These are phyloP conservation scores for Microtus richardsoni DNA, from an alignment of 2,113 vertebrate genomes.

Conservation along the genomic window DNA sequence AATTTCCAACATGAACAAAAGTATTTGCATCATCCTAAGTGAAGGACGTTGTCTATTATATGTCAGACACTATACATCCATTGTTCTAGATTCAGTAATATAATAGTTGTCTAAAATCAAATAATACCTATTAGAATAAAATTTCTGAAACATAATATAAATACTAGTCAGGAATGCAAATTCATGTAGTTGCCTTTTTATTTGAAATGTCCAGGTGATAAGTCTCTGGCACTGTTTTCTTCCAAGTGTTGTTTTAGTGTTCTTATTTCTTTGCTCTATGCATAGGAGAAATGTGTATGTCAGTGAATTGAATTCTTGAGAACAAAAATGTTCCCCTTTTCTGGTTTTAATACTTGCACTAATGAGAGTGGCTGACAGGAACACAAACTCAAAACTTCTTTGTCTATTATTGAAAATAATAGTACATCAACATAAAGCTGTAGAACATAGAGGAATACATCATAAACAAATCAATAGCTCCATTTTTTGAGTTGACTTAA, in stretches of 20 bases:
- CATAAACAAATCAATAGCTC: neutral
- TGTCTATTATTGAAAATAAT: slow-evolving; percentile 15
- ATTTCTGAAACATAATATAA: neutral
- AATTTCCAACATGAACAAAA: slow-evolving; percentile 4
- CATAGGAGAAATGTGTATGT: neutral
- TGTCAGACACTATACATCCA: neutral
- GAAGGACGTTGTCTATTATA: neutral
- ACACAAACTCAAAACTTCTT: neutral
- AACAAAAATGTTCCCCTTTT: neutral
- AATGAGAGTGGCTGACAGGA: neutral
- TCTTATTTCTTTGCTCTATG: neutral
- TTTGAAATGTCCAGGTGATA: neutral
- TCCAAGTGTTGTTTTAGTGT: neutral
- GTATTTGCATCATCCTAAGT: neutral
- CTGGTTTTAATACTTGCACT: neutral
- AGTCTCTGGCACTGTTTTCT: neutral
- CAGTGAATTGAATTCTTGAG: neutral
- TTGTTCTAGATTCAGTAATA: neutral
- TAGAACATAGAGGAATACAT: neutral
- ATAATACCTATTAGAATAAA: neutral
- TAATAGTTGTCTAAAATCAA: neutral
- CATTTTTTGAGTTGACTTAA: neutral
- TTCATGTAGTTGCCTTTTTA: neutral
- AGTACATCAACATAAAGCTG: neutral
- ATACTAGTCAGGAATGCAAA: slow-evolving; percentile 29